Percentiles rank a stretch among this genome's conserved stretches.
phyloP scores from a whole-genome alignment of 2,888 invertebrate species.

The Bellardia pandia region DNA sequence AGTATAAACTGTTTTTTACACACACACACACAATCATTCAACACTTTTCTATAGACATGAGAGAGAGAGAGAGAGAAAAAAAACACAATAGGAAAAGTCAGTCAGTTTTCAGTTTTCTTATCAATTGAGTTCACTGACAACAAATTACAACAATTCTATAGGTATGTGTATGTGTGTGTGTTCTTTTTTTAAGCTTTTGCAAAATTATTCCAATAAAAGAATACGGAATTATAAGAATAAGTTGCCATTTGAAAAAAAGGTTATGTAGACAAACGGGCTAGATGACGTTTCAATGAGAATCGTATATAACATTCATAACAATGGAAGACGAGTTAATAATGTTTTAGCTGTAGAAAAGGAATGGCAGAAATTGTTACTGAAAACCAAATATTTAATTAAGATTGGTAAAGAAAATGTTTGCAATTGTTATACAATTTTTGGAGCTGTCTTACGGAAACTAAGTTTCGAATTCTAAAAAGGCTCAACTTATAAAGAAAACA shows the following conservation, averaged over 20 bases:
- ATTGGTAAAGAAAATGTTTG: too few species aligned
- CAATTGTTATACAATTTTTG: too few species aligned
- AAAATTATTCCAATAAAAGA: neutral
- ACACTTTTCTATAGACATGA: neutral
- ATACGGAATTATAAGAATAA: neutral
- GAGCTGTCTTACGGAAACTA: too few species aligned
- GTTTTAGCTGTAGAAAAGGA: neutral
- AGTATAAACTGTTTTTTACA: neutral
- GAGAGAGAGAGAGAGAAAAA: neutral
- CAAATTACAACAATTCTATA: conserved; percentile 37
- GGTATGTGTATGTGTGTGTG: conserved; percentile 2
- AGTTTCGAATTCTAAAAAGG: too few species aligned
- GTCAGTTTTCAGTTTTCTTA: conserved; percentile 56
- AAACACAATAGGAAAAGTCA: conserved; percentile 3
- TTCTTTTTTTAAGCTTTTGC: neutral
- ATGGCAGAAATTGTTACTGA: neutral
- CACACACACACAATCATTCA: neutral
- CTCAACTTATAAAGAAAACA: too few species aligned
- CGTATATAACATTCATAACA: neutral
- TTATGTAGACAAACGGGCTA: neutral
- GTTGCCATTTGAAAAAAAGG: neutral
- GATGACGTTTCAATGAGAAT: neutral
- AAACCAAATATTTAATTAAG: too few species aligned
- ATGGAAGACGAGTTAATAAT: neutral
- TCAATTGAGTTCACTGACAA: conserved; percentile 57